A percentile compares a stretch with the other conserved stretches of the same genome.
These are phyloP conservation scores for Morone chrysops DNA, from an alignment of 2,113 vertebrate species.

Conservation along the genomic window DNA sequence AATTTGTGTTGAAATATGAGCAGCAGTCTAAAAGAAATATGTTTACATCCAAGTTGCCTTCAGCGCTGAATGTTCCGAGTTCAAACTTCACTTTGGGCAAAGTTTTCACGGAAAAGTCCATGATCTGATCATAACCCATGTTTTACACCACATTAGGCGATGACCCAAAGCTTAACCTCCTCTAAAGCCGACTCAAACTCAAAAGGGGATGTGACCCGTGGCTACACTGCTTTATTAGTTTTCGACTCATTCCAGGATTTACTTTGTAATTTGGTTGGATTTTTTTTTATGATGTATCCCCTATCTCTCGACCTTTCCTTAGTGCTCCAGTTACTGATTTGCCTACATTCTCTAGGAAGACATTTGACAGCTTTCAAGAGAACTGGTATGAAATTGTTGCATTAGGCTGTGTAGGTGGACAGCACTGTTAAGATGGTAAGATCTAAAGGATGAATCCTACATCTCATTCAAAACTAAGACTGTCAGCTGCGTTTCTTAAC, in stretches of 20 bases:
- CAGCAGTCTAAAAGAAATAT: background rate
- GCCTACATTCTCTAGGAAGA: background rate
- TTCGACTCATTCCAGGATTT: background rate
- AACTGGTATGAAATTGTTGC: conserved; percentile 20
- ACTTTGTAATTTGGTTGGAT: background rate
- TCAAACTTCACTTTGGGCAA: background rate
- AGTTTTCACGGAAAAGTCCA: background rate
- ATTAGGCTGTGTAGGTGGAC: conserved; percentile 50
- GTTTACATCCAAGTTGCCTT: background rate
- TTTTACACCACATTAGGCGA: background rate
- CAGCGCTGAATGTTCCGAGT: background rate
- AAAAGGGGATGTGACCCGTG: background rate
- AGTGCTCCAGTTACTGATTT: background rate
- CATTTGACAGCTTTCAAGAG: conserved; percentile 10
- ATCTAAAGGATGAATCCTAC: conserved; percentile 14
- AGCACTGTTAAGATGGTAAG: background rate
- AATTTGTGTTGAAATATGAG: background rate
- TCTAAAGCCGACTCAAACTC: background rate
- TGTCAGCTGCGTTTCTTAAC: background rate
- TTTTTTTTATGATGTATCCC: background rate
- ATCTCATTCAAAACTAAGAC: background rate
- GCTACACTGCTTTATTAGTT: background rate
- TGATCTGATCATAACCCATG: background rate
- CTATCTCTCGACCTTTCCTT: background rate
- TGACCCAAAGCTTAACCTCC: background rate